Evolutionary conservation across 2,888 invertebrate genomes (phyloP), one percentile per base, ranked within the genome.

Genomic region (Campoplex capitator): DNA sequence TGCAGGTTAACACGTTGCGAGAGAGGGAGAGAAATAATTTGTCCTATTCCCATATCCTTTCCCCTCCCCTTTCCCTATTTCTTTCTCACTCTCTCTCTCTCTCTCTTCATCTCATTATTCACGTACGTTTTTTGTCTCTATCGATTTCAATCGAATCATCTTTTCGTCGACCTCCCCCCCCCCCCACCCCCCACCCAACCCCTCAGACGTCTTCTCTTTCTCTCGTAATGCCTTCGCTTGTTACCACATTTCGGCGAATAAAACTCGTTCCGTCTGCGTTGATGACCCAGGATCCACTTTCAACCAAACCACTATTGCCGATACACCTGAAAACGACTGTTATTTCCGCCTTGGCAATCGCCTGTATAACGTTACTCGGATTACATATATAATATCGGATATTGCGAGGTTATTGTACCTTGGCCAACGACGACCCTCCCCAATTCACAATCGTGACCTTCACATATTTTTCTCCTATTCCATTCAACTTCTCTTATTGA

Each of bases 281-380:
- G 62, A 76, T 80, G 75, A 70, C 11, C 56, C 79, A 58, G 45
- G 73, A 71, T 70, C 58, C 56, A 70, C 54, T 74, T 38, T 51
- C 45, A 28, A 38, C 38, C n/a, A 62, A 76, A 74, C 73, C 18
- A 32, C 73, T 13, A 58, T 83, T 54, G 77, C 73, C 13, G 71
- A 78, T 67, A 45, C 23, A 77, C 71, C 77, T 56, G 28, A 48
- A 80, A 54, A n/a, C 65, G 51, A 58, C 38, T 78, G 67, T 79
- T 78, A 68, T 85, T 85, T 85, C 82, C 82, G 78, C 58, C 58
- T 78, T 83, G 65, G 78, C 58, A 74, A 58, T 56, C 73, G 18
- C 45, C 51, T 51, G 45, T 62, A 23, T 23, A 80, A 84, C 45
- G 48, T 85, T 77, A 67, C 38, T 35, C 48, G 38, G 23, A 56